phyloP scores from a whole-genome alignment of 2,888 invertebrate genomes.

The Metellina segmentata region DNA sequence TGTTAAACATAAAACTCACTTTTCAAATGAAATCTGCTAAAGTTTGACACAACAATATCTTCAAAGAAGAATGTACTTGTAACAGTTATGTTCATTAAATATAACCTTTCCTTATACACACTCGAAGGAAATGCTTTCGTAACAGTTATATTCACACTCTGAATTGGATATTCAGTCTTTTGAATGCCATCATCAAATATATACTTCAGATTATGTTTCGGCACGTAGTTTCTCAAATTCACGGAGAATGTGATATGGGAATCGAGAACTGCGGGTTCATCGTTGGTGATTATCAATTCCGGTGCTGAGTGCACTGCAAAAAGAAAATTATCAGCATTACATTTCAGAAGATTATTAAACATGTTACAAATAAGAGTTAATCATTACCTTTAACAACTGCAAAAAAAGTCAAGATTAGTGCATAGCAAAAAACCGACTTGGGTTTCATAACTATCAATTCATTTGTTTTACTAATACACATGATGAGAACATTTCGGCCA shows the following conservation, averaged over 20 bases:
- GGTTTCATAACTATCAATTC: slow-evolving; percentile 2
- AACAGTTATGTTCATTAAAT: slow-evolving; percentile 63
- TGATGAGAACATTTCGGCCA: background rate
- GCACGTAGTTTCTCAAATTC: slow-evolving; percentile 81
- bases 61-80: background rate
- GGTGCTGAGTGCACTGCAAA: slow-evolving; percentile 28
- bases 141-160: slow-evolving; percentile 17
- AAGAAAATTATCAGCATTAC: background rate
- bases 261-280: slow-evolving; percentile 88
- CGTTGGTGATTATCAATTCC: slow-evolving; percentile 82
- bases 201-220: slow-evolving; percentile 5
- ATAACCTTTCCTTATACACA: slow-evolving; percentile 24
- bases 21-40: slow-evolving; percentile 39
- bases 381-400: background rate
- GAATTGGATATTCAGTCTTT: background rate
- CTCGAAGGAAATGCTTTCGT: slow-evolving; percentile 20
- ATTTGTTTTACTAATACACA: background rate
- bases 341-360: background rate
- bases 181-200: slow-evolving; percentile 59
- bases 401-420: background rate
- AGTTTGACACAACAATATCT: slow-evolving; percentile 19
- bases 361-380: background rate
- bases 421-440: too few species aligned
- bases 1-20: slow-evolving; percentile 25
- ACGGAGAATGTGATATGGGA: slow-evolving; percentile 87